Percentiles rank a stretch among this genome's conserved stretches.
Evolutionary conservation across 2,888 invertebrate genomes (phyloP).

Genomic region (Gisinianus flammeolus): DNA sequence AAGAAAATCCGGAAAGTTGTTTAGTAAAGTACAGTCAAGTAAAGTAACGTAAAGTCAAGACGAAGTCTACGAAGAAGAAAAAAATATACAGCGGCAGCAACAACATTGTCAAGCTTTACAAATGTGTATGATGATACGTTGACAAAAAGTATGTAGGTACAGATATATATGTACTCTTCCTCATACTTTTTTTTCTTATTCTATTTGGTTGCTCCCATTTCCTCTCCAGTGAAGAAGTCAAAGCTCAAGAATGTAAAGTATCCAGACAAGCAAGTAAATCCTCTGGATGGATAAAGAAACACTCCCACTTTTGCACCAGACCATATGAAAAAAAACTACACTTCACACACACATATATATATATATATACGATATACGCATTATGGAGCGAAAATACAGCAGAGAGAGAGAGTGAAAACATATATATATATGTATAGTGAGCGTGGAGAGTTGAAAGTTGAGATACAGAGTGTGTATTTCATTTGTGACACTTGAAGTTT

Average conservation of each 20-base stretch:
- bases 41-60: neutral
- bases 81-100: neutral
- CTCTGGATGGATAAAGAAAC: neutral
- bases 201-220: neutral
- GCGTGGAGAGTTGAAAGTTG: neutral
- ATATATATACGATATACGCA: no score
- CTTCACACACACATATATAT: no score
- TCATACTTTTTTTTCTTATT: constrained; percentile 15
- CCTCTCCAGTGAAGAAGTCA: constrained; percentile 2
- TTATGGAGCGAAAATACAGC: neutral
- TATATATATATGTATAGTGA: neutral
- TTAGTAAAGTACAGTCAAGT: neutral
- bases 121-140: constrained; percentile 15
- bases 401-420: neutral
- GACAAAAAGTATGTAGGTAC: neutral
- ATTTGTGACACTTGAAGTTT: constrained; percentile 18
- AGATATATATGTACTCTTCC: neutral
- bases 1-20: constrained; percentile 17
- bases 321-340: neutral
- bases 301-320: neutral
- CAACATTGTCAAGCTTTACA: neutral
- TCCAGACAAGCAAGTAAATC: constrained; percentile 16
- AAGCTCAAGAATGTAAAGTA: constrained; percentile 14
- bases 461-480: constrained; percentile 10
- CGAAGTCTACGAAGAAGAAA: neutral